phyloP scores from a whole-genome alignment of 1,140 invertebrate genomes.

The Globodera rostochiensis region DNA sequence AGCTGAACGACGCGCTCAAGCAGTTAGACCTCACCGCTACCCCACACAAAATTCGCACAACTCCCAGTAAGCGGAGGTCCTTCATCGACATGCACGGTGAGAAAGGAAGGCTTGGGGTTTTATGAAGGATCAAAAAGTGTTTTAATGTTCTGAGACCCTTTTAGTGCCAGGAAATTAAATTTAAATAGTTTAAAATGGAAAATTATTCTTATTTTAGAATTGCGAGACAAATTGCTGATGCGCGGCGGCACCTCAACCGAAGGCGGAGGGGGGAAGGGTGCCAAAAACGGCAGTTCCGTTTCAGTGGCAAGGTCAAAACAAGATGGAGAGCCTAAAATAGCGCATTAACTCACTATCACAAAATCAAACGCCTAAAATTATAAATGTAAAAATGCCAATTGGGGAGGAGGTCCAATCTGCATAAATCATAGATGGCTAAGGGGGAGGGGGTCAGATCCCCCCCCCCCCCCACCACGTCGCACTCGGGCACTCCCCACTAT shows the following conservation, averaged over 20 bases:
- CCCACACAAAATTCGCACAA: conserved; percentile 65
- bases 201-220: conserved; percentile 33
- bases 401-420: not conserved
- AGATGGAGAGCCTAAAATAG: too few species aligned
- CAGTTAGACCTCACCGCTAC: conserved; percentile 64
- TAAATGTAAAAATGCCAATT: not conserved
- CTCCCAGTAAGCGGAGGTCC: conserved; percentile 60
- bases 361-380: too few species aligned
- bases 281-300: conserved; percentile 63
- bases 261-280: conserved; percentile 23
- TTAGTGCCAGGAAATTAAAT: not conserved
- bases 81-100: conserved; percentile 62
- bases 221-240: conserved; percentile 62
- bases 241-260: conserved; percentile 54
- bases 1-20: conserved; percentile 64
- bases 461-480: too few species aligned
- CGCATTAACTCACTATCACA: too few species aligned
- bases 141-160: too few species aligned
- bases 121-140: too few species aligned
- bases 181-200: not conserved
- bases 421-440: too few species aligned
- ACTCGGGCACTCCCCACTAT: too few species aligned
- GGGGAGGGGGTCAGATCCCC: too few species aligned
- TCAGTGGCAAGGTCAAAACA: conserved; percentile 60
- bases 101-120: not conserved